A percentile compares a stretch with the other conserved stretches of the same genome.
These are phyloP conservation scores for Lepidochitona cinerea DNA, from an alignment of 2,888 invertebrate genomes.

Conservation along the genomic window DNA sequence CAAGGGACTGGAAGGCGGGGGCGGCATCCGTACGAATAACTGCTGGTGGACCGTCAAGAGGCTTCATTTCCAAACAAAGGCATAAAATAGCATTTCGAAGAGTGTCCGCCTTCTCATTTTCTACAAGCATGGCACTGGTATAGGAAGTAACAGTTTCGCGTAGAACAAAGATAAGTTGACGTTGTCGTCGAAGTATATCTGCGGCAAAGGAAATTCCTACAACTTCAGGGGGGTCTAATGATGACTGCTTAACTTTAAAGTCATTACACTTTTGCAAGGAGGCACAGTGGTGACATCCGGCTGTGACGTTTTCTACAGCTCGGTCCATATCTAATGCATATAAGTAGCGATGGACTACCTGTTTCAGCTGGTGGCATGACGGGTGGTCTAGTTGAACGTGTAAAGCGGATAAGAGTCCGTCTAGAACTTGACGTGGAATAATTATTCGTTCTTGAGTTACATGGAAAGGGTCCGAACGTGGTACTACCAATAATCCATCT, in stretches of 20 bases:
- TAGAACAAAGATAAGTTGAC: slow-evolving; percentile 33
- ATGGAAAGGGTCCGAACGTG: slow-evolving; percentile 11
- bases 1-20: slow-evolving; percentile 21
- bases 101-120: slow-evolving; percentile 12
- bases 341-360: slow-evolving; percentile 31
- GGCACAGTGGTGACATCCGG: slow-evolving; percentile 34
- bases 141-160: slow-evolving; percentile 32
- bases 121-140: slow-evolving; percentile 17
- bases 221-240: slow-evolving; percentile 29
- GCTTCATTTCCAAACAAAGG: slow-evolving; percentile 4
- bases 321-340: slow-evolving; percentile 32
- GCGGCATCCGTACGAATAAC: slow-evolving; percentile 26
- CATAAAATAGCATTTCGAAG: slow-evolving; percentile 8
- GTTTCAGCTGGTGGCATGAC: slow-evolving; percentile 31
- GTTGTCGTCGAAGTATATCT: slow-evolving; percentile 35
- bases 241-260: slow-evolving; percentile 28
- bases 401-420: slow-evolving; percentile 35
- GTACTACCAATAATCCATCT: background rate
- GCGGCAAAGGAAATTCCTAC: slow-evolving; percentile 40
- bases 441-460: slow-evolving; percentile 29
- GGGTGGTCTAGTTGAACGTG: slow-evolving; percentile 40
- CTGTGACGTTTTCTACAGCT: slow-evolving; percentile 21
- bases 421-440: slow-evolving; percentile 33
- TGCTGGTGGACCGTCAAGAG: slow-evolving; percentile 15
- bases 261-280: slow-evolving; percentile 31